Evolutionary conservation across 1,140 invertebrate species (phyloP).

Genomic region (Drosophila sucinea): DNA sequence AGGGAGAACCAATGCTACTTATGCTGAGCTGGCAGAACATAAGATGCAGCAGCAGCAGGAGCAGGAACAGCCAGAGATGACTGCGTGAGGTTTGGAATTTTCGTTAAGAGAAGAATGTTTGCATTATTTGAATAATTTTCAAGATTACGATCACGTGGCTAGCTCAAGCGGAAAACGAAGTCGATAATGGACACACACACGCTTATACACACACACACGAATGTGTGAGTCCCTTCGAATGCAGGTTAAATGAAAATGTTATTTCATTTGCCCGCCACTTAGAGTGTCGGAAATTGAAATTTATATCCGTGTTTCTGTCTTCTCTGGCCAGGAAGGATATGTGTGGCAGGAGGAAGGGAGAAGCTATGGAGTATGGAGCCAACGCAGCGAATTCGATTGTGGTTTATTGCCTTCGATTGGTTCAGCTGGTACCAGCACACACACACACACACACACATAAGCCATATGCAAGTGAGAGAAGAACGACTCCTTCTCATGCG

Average conservation of each 20-base stretch:
- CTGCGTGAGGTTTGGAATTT: not conserved
- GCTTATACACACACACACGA: slow-evolving; percentile 21
- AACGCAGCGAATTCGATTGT: slow-evolving; percentile 72
- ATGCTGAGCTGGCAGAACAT: slow-evolving; percentile 48
- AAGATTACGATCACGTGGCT: slow-evolving; percentile 2
- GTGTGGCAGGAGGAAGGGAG: slow-evolving; percentile 11
- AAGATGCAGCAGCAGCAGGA: slow-evolving; percentile 20
- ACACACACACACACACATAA: slow-evolving; percentile 20
- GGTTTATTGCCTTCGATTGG: slow-evolving; percentile 76
- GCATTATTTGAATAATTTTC: not conserved
- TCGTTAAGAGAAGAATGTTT: slow-evolving; percentile 4
- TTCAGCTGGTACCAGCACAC: slow-evolving; percentile 63
- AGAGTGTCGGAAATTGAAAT: slow-evolving; percentile 83
- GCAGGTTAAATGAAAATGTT: slow-evolving; percentile 83
- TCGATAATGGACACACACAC: slow-evolving; percentile 58
- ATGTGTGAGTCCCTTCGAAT: slow-evolving; percentile 51
- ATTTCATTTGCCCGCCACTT: slow-evolving; percentile 83
- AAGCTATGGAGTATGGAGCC: not conserved
- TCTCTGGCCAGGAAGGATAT: slow-evolving; percentile 34
- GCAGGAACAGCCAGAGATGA: slow-evolving; percentile 13
- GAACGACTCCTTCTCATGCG: slow-evolving; percentile 13
- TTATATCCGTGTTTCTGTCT: slow-evolving; percentile 81
- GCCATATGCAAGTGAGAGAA: slow-evolving; percentile 9
- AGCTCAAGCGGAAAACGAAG: slow-evolving; percentile 36
- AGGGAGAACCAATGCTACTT: slow-evolving; percentile 67